phyloP scores from a whole-genome alignment of 2,888 invertebrate species.

The Zaprionus obscuricornis region DNA sequence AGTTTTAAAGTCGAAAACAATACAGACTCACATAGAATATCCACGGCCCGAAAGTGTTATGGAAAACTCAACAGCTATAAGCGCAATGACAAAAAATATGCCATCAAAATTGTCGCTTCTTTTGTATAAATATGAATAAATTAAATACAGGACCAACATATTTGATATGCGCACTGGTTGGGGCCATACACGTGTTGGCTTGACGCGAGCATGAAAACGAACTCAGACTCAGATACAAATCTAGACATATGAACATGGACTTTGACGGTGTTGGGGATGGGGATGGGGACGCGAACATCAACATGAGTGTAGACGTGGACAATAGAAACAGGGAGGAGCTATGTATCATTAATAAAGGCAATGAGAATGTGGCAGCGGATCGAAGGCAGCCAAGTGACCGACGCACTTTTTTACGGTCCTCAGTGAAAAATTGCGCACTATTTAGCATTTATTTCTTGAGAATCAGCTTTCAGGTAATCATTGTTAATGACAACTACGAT shows the following conservation, averaged over 20 bases:
- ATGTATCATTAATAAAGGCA: slow-evolving; percentile 12
- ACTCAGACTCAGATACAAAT: slow-evolving; percentile 18
- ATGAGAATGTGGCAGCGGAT: neutral
- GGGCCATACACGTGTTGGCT: slow-evolving; percentile 15
- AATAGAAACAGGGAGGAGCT: slow-evolving; percentile 16
- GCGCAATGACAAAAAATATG: slow-evolving; percentile 51
- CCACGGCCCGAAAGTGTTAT: too few relatives aligned
- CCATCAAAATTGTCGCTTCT: slow-evolving; percentile 68
- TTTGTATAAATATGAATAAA: slow-evolving; percentile 78
- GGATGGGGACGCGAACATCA: slow-evolving; percentile 7
- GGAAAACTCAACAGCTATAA: neutral
- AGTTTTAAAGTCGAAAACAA: slow-evolving; percentile 59
- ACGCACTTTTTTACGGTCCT: slow-evolving; percentile 67
- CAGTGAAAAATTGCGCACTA: slow-evolving; percentile 78
- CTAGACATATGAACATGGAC: slow-evolving; percentile 39
- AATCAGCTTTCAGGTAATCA: slow-evolving; percentile 79
- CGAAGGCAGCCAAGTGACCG: slow-evolving; percentile 10
- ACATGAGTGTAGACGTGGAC: neutral
- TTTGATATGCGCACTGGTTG: slow-evolving; percentile 61
- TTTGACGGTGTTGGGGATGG: too few relatives aligned
- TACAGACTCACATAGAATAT: slow-evolving; percentile 4
- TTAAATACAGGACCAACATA: slow-evolving; percentile 74
- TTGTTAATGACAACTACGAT: slow-evolving; percentile 78
- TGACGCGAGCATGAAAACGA: slow-evolving; percentile 36
- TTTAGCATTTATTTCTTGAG: slow-evolving; percentile 78